Base-by-base conservation (phyloP, 2,797 vertebrate species). In the Phylloscopus collybita region DNA sequence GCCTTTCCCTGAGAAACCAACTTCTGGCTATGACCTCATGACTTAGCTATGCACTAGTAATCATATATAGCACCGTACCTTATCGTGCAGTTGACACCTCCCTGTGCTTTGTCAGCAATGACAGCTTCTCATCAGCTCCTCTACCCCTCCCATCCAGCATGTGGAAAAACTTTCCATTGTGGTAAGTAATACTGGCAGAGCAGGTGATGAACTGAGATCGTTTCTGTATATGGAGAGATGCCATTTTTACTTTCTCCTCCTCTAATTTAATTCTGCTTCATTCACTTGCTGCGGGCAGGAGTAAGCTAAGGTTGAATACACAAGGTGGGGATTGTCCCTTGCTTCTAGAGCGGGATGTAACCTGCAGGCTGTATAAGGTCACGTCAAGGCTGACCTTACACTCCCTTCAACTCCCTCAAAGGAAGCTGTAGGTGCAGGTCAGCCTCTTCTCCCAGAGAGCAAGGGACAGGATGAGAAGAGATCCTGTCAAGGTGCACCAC, bases 81-180 rank as follows among this genome's bases (percentile, higher is more conserved):
- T 67, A 32, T 8, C 16, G 17, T 25, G 76, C 53, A 34, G 30
- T 9, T 60, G 64, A 71, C 61, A 36, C 60, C 79, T 95, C 87
- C 94, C 94, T 93, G 62, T 27, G 78, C 92, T 93, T 76, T 93
- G 84, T 92, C 92, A 94, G 87, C 81, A 76, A 7, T 1, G 51
- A 59, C 56, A 80, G 79, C 67, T 93, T 84, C 84, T 66, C 64
- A 11, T 72, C 92, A 73, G 57, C 72, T 79, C 4, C 1, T 15
- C 80, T 6, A 51, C n/a, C 51, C 64, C 80, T 92, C 90, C 85
- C 64, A 79, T 25, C 30, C 53, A 18, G 23, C 2, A 3, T 6
- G 44, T 21, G 49, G 56, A 49, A 79, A 57, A 80, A 57, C 69
- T 73, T 92, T 45, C 73, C 70, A 22, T 42, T 22, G 27, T n/a